Evolutionary conservation across 2,888 invertebrate genomes (phyloP).

Genomic region (Athripsodes cinereus): DNA sequence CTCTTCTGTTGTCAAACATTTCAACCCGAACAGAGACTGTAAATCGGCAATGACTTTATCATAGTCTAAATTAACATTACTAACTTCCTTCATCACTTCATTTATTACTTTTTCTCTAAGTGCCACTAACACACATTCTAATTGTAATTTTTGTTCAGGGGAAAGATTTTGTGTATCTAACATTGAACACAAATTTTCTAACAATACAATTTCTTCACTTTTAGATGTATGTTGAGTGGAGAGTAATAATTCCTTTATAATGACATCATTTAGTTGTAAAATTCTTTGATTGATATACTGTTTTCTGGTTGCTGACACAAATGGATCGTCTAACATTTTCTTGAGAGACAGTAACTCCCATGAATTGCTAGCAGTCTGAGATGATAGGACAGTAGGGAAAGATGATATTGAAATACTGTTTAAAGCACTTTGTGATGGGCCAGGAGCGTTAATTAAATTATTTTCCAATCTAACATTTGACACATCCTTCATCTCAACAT

Average conservation of each 20-base stretch:
- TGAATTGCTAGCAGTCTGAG: slow-evolving; percentile 15
- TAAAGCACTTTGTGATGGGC: neutral
- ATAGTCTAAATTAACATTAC: neutral
- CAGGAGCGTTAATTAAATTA: neutral
- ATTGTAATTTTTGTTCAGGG: slow-evolving; percentile 14
- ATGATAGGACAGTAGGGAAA: slow-evolving; percentile 8
- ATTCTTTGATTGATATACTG: slow-evolving; percentile 18
- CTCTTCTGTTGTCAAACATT: slow-evolving; percentile 10
- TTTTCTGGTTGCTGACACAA: slow-evolving; percentile 10
- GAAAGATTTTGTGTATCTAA: slow-evolving; percentile 3
- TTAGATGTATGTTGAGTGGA: slow-evolving; percentile 7
- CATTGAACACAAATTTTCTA: slow-evolving; percentile 17
- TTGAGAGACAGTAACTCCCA: slow-evolving; percentile 22
- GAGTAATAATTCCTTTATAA: slow-evolving; percentile 15
- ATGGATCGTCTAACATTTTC: slow-evolving; percentile 19
- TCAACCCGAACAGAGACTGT: slow-evolving; percentile 11
- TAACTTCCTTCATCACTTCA: slow-evolving; percentile 8
- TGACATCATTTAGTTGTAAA: slow-evolving; percentile 19
- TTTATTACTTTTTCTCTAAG: slow-evolving; percentile 16
- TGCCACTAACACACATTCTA: slow-evolving; percentile 15
- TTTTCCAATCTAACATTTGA: neutral
- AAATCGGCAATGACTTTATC: slow-evolving; percentile 13
- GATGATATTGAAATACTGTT: neutral
- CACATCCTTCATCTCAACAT: slow-evolving; percentile 1
- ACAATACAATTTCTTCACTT: slow-evolving; percentile 10